Evolutionary conservation across 2,113 vertebrate species (phyloP).

Genomic region (Rhodinocichla rosea): DNA sequence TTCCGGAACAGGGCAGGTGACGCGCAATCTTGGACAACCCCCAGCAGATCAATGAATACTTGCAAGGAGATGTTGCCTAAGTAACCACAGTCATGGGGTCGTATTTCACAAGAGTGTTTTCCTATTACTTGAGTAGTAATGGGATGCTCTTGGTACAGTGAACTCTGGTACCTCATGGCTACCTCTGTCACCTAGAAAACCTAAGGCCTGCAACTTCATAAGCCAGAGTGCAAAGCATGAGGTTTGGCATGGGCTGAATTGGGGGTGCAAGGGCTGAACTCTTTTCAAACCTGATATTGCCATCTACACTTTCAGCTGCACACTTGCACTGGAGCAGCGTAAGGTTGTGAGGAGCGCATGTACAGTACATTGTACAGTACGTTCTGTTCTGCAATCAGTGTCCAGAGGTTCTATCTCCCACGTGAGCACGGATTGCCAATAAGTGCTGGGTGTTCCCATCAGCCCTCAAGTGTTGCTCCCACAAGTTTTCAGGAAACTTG

Average conservation of each 20-base stretch:
- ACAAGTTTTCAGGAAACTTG: background rate
- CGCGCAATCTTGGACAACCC: background rate
- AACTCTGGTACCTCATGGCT: background rate
- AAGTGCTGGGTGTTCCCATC: background rate
- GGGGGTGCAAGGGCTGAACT: background rate
- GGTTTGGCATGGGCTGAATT: background rate
- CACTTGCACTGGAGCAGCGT: background rate
- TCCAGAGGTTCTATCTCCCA: background rate
- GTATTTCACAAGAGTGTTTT: background rate
- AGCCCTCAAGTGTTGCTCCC: background rate
- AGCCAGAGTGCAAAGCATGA: background rate
- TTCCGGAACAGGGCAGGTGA: background rate
- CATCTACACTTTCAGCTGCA: background rate
- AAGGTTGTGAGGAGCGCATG: background rate
- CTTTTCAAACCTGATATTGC: background rate
- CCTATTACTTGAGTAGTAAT: background rate
- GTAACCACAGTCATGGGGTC: slow-evolving; percentile 1
- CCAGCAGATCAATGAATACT: slow-evolving; percentile 37
- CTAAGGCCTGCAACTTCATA: background rate
- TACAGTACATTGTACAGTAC: background rate
- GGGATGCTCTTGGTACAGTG: background rate
- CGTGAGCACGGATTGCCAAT: background rate
- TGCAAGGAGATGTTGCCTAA: slow-evolving; percentile 17
- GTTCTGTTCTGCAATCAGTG: background rate
- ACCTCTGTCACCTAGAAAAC: background rate